Evolutionary conservation across 2,888 invertebrate species (phyloP).

Genomic region (Agrochola circellaris): DNA sequence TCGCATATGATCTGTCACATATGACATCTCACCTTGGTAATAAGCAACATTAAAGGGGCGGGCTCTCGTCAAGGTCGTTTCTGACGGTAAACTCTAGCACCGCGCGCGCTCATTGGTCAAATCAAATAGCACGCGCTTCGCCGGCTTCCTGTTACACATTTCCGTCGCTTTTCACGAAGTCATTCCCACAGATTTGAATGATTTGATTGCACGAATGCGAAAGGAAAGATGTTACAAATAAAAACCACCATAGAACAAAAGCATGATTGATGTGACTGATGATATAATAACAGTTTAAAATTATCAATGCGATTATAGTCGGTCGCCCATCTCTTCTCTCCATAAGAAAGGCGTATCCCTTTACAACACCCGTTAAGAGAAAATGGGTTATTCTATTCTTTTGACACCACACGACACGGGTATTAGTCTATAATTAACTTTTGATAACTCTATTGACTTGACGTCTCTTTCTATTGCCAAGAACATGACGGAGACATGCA

Average conservation of each 20-base stretch:
- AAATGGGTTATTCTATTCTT: constrained; percentile 37
- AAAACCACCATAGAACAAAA: neutral
- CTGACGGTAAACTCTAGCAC: no score
- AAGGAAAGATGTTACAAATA: no score
- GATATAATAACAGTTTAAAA: neutral
- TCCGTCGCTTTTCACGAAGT: no score
- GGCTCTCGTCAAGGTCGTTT: no score
- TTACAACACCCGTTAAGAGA: constrained; percentile 8
- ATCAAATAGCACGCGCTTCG: no score
- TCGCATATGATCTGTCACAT: no score
- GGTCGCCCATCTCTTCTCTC: neutral
- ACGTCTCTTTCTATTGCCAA: constrained; percentile 27
- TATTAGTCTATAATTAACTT: constrained; percentile 34
- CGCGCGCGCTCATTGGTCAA: no score
- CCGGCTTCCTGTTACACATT: no score
- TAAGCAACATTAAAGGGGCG: no score
- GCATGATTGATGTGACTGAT: neutral
- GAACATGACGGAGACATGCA: constrained; percentile 26
- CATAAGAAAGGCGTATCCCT: neutral
- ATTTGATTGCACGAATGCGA: no score
- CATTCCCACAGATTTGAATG: no score
- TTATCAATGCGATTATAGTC: neutral
- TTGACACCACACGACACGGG: constrained; percentile 9
- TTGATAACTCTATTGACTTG: constrained; percentile 33
- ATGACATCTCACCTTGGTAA: no score